A percentile compares a stretch with the other conserved stretches of the same genome.
Conservation (phyloP, 2,113 vertebrate genomes). For the Psettodes erumei region DNA sequence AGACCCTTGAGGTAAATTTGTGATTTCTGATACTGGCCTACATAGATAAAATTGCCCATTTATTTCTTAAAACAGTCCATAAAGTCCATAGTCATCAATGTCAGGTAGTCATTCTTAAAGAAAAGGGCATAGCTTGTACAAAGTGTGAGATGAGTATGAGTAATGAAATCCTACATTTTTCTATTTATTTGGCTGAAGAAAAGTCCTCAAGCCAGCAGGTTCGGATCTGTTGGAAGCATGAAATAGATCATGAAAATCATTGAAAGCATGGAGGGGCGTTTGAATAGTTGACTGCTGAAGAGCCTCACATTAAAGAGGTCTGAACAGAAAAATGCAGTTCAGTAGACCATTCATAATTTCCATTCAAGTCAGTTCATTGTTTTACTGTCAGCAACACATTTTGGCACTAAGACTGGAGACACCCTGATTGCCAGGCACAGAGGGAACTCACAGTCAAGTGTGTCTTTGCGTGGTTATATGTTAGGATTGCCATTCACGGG, state of each 20-base stretch:
- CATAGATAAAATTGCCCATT: too few species aligned
- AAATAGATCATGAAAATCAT: neutral
- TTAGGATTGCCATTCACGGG: neutral
- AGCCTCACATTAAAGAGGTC: neutral
- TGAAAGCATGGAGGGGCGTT: neutral
- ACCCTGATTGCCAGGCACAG: constrained; percentile 2
- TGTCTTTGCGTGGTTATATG: constrained; percentile 4
- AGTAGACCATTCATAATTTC: neutral
- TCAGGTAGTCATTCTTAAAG: too few species aligned
- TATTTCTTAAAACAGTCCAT: too few species aligned
- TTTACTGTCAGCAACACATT: neutral
- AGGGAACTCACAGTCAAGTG: neutral
- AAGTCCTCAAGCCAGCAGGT: neutral
- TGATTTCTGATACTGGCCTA: neutral
- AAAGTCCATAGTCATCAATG: too few species aligned
- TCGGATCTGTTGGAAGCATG: neutral
- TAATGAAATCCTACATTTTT: neutral
- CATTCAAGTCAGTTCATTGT: neutral
- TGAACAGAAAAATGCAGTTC: neutral
- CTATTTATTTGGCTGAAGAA: neutral
- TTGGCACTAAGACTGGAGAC: neutral
- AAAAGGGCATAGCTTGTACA: neutral
- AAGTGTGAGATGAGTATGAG: neutral
- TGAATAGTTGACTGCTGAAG: neutral
- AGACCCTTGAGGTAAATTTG: too few species aligned